Evolutionary conservation across 2,113 vertebrate genomes (phyloP).

Genomic region (Cervus canadensis): DNA sequence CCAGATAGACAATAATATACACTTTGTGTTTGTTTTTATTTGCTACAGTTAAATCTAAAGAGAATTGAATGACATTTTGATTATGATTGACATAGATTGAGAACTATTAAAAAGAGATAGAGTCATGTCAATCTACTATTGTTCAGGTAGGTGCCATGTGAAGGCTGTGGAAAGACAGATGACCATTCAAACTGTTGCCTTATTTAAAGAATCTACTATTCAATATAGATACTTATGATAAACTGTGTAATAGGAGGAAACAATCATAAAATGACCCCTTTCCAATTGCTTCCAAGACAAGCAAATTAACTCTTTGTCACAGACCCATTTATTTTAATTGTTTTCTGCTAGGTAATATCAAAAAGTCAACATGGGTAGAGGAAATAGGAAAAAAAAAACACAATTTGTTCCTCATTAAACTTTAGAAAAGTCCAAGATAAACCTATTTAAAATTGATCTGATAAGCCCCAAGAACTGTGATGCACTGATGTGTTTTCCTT

Average conservation of each 20-base stretch:
- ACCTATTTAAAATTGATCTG: conserved; percentile 85
- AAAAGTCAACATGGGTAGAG: conserved; percentile 75
- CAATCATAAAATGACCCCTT: conserved; percentile 64
- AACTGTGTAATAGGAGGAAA: conserved; percentile 69
- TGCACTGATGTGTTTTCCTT: conserved; percentile 78
- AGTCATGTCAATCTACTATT: neutral
- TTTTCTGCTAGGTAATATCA: conserved; percentile 67
- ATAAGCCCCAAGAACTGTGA: conserved; percentile 75
- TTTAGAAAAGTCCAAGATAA: conserved; percentile 80
- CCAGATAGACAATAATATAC: neutral
- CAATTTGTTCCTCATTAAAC: conserved; percentile 81
- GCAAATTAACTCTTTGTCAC: conserved; percentile 71
- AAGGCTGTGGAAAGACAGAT: neutral
- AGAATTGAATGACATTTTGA: neutral
- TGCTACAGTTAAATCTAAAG: neutral
- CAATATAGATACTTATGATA: conserved; percentile 54
- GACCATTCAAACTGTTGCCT: neutral
- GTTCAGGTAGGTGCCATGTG: neutral
- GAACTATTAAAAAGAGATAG: neutral
- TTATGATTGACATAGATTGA: neutral
- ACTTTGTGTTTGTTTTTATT: neutral
- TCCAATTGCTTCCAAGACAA: conserved; percentile 61
- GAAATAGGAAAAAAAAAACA: conserved; percentile 60
- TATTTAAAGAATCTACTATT: neutral
- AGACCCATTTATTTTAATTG: conserved; percentile 78